Evolutionary conservation across 2,888 invertebrate species (phyloP), one percentile per base, ranked within the genome.

Genomic region (Polymixis flavicincta): DNA sequence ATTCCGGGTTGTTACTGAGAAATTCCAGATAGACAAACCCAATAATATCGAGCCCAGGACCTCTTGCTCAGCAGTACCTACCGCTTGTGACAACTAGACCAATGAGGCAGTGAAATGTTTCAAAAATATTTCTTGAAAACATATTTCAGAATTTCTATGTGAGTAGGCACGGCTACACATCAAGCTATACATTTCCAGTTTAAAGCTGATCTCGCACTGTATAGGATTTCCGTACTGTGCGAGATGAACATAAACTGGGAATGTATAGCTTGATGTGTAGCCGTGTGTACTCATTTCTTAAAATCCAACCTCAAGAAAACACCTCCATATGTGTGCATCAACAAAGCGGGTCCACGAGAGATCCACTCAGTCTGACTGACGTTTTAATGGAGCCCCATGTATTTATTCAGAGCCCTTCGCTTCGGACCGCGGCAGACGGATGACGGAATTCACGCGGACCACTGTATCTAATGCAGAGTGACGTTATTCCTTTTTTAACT

Each of bases 321-420:
- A 25, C 61, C 6, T 71, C 14, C 57, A 61, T 45, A 59, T 76
- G 63, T 85, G 74, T 71, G 65, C 78, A 32, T 85, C 70, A 64
- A 80, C 66, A 78, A 76, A 76, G 84, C 74, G 69, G 64, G 78
- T 73, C 82, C 85, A 85, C 77, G 59, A 73, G 64, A 72, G 74
- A 71, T 70, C 63, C 76, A 83, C 84, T 80, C 82, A 71, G 80
- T 80, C 86, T 90, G 91, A 92, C 88, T 92, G 93, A 93, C 93
- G 86, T 90, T 91, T 92, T 92, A 92, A 92, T 93, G 92, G 91
- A 92, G 85, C 87, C 85, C 84, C 84, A 88, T 82, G 87, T 91
- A 92, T 91, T 90, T 92, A 92, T 92, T 91, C 90, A 89, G 82
- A 79, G 77, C 45, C 37, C 70, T 78, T 76, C 80, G 74, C 63